Base-by-base conservation (phyloP, 2,797 vertebrate genomes). In the Psittacula derbiana region DNA sequence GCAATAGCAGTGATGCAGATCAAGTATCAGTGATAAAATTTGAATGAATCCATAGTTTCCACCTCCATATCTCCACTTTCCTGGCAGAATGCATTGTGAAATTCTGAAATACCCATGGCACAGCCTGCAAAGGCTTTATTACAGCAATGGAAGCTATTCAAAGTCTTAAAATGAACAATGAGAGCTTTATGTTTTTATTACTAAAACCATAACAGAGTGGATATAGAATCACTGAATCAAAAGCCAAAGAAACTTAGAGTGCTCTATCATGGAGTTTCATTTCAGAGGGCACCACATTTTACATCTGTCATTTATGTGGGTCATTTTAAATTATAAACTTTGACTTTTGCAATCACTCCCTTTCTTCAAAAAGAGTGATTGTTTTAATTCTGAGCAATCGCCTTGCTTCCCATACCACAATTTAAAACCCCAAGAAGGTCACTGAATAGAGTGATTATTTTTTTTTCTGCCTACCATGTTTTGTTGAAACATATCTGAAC, bases 221-320 rank as follows among this genome's bases (percentile, higher is more conserved):
- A 71, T 95, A 94, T 80, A 73, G 86, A 86, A 93, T 73, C 86
- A 86, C 33, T 93, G 90, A 93, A 84, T 92, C 90, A 95, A 90
- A 50, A 23, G 53, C 66, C 65, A 84, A 80, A 84, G 74, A 58
- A 91, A 61, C 6, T 0, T 14, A 28, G 44, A 74, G 57, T 5
- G 24, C 44, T 87, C 44, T 53, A 4, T 81, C 88, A 47, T 0
- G 0, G 79, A 78, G 52, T 80, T 91, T 94, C 91, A 93, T 96
- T 93, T 74, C 84, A 88, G 83, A 80, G 71, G 74, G 81, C 84
- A 74, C 5, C 55, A 31, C 43, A 9, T 76, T 93, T 91, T 93
- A 73, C 55, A 74, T 58, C 80, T 87, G 92, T 67, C 92, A 71
- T 80, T 92, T 94, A 50, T 6, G 44, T 19, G 65, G 81, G 49